Conservation (phyloP, 1,140 invertebrate species). For the Drosophila ironensis region DNA sequence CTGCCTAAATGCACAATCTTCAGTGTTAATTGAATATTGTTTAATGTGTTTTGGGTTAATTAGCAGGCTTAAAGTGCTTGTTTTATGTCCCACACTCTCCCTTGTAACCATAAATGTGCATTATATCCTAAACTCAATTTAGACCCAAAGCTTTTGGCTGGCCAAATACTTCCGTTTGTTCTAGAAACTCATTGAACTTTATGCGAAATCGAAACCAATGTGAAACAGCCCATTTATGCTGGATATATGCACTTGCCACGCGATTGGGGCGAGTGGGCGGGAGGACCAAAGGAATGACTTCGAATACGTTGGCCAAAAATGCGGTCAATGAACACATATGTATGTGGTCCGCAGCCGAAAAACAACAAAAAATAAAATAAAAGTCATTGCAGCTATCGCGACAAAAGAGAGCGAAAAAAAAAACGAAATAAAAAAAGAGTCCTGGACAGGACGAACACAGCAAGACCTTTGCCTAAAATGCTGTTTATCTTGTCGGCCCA, state of each 20-base stretch:
- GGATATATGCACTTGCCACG: conserved; percentile 53
- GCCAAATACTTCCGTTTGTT: conserved; percentile 33
- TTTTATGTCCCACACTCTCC: not conserved
- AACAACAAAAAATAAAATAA: conserved; percentile 18
- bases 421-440: conserved; percentile 19
- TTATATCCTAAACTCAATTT: not conserved
- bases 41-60: not conserved
- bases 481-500: conserved; percentile 67
- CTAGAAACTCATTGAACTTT: conserved; percentile 69
- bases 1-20: not conserved
- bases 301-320: conserved; percentile 29
- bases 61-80: not conserved
- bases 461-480: conserved; percentile 72
- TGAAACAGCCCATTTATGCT: conserved; percentile 46
- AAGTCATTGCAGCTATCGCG: conserved; percentile 49
- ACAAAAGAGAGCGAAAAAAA: conserved; percentile 24
- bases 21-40: not conserved
- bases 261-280: conserved; percentile 33
- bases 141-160: too few species aligned
- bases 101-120: not conserved
- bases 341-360: conserved; percentile 26
- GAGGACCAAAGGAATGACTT: conserved; percentile 6
- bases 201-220: conserved; percentile 62
- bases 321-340: conserved; percentile 74
- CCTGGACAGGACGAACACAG: conserved; percentile 34